Base-by-base conservation (phyloP, 2,888 invertebrate genomes). In the Catocala nupta region DNA sequence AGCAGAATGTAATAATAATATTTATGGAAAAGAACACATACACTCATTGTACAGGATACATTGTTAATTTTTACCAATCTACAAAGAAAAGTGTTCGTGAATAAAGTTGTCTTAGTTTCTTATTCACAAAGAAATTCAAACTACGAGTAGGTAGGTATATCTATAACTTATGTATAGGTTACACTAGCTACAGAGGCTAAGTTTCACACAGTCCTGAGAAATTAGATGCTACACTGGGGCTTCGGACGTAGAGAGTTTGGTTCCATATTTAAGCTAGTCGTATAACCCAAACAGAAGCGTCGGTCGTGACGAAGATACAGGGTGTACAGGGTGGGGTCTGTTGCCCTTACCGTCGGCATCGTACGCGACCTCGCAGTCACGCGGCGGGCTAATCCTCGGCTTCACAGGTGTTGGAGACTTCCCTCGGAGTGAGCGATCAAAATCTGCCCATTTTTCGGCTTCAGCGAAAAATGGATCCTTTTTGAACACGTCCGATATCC, bases 281-380 rank as follows among this genome's bases (percentile, higher is more conserved):
- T 59, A 53, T 45, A 63, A 72, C 72, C 70, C 65, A 65, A 59
- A 67, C 49, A 75, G 68, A 73, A 73, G 70, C 78, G 73, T 78
- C 84, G 89, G 87, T 84, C 81, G 84, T 87, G 90, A 90, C 90
- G 91, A 90, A 91, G 91, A 84, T 83, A 88, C 88, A 88, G 87
- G 82, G 77, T 84, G 76, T 80, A 80, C 72, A 73, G 84, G 83
- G 83, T 74, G 81, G 83, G 86, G 87, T 89, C 91, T 91, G 90
- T 83, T 87, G 90, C 91, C 93, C 95, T 95, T 96, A 95, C 97
- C 97, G 87, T 96, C 96, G 91, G 96, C 95, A 94, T 97, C 96
- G 92, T 94, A 97, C 81, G 96, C 96, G 85, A 96, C 95, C 92
- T 96, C 96, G 83, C 95, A 95, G 86, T 96, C 95, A 75, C 96